Percentiles rank a stretch among this genome's conserved stretches.
Evolutionary conservation across 2,113 vertebrate species (phyloP).

Genomic region (Nothobranchius furzeri): DNA sequence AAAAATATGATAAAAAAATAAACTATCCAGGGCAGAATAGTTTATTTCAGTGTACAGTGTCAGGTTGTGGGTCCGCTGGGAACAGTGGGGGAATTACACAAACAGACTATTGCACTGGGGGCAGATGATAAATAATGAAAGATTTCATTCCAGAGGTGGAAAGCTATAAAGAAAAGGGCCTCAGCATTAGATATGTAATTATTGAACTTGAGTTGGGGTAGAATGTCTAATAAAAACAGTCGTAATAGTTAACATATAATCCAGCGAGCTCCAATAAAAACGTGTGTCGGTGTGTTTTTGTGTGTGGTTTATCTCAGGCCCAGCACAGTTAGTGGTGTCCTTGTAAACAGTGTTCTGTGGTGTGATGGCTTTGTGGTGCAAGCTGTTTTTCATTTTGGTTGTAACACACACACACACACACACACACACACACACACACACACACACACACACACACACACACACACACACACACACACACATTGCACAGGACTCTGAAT

Average conservation of each 20-base stretch:
- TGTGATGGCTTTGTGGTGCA: background rate
- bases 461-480: too few species aligned
- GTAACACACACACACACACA: too few species aligned
- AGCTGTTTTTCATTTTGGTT: background rate
- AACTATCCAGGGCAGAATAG: background rate
- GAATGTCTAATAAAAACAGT: slow-evolving; percentile 7
- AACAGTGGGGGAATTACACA: background rate
- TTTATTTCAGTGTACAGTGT: background rate
- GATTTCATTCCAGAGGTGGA: background rate
- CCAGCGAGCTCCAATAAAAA: background rate
- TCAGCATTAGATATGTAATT: slow-evolving; percentile 8
- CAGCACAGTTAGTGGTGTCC: background rate
- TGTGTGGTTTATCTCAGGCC: background rate
- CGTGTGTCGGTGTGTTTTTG: slow-evolving; percentile 1
- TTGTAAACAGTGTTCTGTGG: background rate
- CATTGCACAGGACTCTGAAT: background rate
- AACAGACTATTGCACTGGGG: slow-evolving; percentile 7
- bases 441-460: too few species aligned
- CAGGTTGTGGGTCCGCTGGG: background rate
- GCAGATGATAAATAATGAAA: slow-evolving; percentile 2
- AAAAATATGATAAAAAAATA: background rate
- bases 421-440: too few species aligned
- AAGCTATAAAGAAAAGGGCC: slow-evolving; percentile 7
- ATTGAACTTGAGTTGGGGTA: background rate
- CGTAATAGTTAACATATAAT: slow-evolving; percentile 3